phyloP scores from a whole-genome alignment of 1,140 invertebrate genomes.

The Heliconius nattereri region DNA sequence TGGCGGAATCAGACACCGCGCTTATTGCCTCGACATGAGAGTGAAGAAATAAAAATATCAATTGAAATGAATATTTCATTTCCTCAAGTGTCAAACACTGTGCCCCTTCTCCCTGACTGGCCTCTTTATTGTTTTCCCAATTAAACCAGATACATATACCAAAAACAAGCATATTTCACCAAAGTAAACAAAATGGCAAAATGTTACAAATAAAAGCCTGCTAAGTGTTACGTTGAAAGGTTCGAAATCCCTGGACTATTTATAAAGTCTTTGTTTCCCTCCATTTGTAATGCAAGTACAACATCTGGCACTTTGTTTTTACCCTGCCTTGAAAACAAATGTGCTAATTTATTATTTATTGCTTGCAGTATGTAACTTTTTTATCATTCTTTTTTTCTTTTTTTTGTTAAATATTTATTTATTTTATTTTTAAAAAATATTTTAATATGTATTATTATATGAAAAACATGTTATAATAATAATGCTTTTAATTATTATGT shows the following conservation, averaged over 20 bases:
- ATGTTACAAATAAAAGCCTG: conserved; percentile 2
- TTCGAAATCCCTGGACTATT: conserved; percentile 14
- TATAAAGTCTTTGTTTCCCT: conserved; percentile 20
- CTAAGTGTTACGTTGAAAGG: conserved; percentile 7
- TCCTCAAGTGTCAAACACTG: too few relatives aligned
- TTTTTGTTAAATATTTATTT: too few relatives aligned
- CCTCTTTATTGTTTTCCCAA: too few relatives aligned
- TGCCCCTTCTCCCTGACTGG: too few relatives aligned
- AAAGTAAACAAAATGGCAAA: not conserved
- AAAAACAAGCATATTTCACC: not conserved
- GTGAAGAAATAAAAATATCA: too few relatives aligned
- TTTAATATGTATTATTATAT: too few relatives aligned
- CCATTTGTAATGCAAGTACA: conserved; percentile 16
- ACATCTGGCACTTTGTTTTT: conserved; percentile 10
- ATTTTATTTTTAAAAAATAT: too few relatives aligned
- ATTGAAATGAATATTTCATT: too few relatives aligned
- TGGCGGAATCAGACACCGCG: too few relatives aligned
- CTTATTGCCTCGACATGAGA: too few relatives aligned
- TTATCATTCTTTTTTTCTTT: not conserved
- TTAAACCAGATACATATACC: not conserved
- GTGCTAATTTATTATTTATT: conserved; percentile 3
- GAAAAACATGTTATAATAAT: too few relatives aligned
- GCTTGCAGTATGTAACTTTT: not conserved
- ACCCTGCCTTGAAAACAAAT: conserved; percentile 16
- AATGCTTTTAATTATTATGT: too few relatives aligned